Percentiles rank a stretch among this genome's conserved stretches.
These are phyloP conservation scores for Paralichthys olivaceus DNA, from an alignment of 2,113 vertebrate genomes.

Conservation along the genomic window DNA sequence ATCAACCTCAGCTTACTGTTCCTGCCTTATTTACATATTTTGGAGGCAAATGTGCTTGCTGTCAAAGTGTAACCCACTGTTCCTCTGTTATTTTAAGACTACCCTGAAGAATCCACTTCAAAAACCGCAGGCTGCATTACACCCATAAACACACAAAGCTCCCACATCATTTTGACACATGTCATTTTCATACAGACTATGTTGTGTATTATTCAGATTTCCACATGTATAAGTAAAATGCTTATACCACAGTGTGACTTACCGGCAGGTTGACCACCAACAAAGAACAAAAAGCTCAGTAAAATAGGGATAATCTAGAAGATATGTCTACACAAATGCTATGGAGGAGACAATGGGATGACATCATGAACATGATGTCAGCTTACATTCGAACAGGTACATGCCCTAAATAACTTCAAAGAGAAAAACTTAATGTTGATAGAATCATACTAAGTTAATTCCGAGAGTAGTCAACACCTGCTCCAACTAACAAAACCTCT, in stretches of 20 bases:
- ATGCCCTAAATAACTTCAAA: conserved; percentile 23
- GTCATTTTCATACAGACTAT: background rate
- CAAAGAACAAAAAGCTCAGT: background rate
- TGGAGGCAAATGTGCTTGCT: too few species aligned
- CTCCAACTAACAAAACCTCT: conserved; percentile 2
- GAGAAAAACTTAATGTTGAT: background rate
- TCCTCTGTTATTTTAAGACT: too few species aligned
- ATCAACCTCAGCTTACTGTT: background rate
- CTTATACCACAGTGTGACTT: background rate
- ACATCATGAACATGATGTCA: conserved; percentile 8
- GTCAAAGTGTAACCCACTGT: too few species aligned
- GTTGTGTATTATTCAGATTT: background rate
- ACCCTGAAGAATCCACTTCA: background rate
- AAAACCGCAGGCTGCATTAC: background rate
- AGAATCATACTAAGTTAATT: conserved; percentile 11
- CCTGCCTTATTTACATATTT: too few species aligned
- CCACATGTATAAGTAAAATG: too few species aligned
- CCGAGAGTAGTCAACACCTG: conserved; percentile 9
- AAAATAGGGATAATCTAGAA: background rate
- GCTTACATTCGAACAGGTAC: conserved; percentile 12
- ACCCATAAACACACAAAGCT: background rate
- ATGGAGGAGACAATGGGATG: background rate
- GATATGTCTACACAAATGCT: background rate
- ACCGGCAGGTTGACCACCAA: background rate
- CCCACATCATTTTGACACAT: background rate